Percentiles rank a stretch among this genome's conserved stretches.
Conservation (phyloP, 2,113 vertebrate genomes). For the Syrmaticus mikado region DNA sequence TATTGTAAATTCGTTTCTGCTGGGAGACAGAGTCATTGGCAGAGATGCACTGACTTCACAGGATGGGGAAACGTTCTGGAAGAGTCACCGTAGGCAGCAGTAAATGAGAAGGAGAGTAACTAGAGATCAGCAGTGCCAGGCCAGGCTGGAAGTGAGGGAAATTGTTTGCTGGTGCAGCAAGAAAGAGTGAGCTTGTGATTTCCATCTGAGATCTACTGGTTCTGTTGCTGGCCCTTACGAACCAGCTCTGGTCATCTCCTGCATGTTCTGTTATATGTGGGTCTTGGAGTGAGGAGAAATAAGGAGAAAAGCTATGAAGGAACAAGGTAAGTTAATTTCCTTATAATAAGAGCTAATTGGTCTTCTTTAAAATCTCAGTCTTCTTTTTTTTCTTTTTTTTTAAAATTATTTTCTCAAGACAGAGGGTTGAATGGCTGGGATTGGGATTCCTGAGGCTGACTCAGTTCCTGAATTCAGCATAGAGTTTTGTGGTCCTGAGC, state of each 20-base stretch:
- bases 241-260: not conserved
- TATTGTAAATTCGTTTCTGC: not conserved
- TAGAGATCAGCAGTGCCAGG: not conserved
- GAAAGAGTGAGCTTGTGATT: not conserved
- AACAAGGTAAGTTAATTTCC: not conserved
- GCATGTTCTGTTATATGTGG: not conserved
- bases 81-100: not conserved
- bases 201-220: not conserved
- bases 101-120: not conserved
- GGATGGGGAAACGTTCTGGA: not conserved
- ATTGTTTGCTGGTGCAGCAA: not conserved
- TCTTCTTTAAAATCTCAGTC: not conserved
- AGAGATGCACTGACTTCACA: not conserved
- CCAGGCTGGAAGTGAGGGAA: not conserved
- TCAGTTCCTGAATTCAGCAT: not conserved
- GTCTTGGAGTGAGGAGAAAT: not conserved
- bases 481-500: not conserved
- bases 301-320: slow-evolving; percentile 2
- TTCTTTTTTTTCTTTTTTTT: not conserved
- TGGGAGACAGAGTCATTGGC: not conserved
- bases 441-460: not conserved
- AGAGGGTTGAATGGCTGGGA: not conserved
- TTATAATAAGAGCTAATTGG: not conserved
- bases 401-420: not conserved
- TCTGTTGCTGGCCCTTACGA: not conserved